Evolutionary conservation across 37 sponge, comb jelly and placozoan genomes (phyloP).

Genomic region (Spongilla lacustris): DNA sequence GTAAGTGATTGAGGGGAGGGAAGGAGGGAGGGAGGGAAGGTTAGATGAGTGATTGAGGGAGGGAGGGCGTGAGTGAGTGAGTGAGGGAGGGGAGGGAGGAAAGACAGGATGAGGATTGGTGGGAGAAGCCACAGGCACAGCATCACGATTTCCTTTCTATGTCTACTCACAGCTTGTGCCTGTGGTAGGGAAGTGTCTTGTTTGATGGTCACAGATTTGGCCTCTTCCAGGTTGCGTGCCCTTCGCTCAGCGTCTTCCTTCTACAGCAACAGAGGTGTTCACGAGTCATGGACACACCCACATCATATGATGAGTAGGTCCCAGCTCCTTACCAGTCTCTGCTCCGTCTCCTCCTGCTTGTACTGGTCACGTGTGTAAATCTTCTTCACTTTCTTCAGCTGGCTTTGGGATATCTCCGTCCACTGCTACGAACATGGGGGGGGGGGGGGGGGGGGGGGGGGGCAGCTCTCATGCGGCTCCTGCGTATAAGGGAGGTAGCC

Average conservation of each 20-base stretch:
- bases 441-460: not conserved
- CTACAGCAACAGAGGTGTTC: slow-evolving; percentile 15
- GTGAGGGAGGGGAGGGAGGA: no score
- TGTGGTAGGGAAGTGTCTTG: slow-evolving; percentile 81
- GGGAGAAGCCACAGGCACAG: no score
- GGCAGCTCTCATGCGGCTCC: not conserved
- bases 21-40: not conserved
- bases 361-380: slow-evolving; percentile 63
- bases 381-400: slow-evolving; percentile 94
- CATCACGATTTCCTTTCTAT: no score
- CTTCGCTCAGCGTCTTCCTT: slow-evolving; percentile 78
- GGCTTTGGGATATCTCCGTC: slow-evolving; percentile 78
- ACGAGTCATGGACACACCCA: not conserved
- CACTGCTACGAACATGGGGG: slow-evolving; percentile 38
- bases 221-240: slow-evolving; percentile 84
- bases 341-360: slow-evolving; percentile 44
- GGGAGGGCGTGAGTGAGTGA: not conserved
- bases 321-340: slow-evolving; percentile 60
- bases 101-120: not conserved
- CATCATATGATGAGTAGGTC: no score
- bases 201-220: slow-evolving; percentile 72
- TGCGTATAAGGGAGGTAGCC: not conserved
- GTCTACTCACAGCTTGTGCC: slow-evolving; percentile 34
- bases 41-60: no score
- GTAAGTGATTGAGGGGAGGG: no score